A percentile compares a stretch with the other conserved stretches of the same genome.
phyloP scores from a whole-genome alignment of 2,797 vertebrate species.

The Gymnothorax javanicus region DNA sequence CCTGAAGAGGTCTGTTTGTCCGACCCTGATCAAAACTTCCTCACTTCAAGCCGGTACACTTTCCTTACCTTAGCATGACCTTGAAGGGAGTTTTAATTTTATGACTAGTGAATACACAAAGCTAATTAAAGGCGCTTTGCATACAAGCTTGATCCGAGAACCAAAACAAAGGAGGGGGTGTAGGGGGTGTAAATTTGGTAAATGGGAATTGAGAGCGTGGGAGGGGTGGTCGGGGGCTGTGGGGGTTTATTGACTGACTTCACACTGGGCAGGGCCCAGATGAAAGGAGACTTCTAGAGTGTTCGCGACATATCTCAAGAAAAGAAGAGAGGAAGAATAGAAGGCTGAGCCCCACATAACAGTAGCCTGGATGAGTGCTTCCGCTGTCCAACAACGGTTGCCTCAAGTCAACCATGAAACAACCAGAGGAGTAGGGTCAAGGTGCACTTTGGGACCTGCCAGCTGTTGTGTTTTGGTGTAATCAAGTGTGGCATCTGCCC shows the following conservation, averaged over 20 bases:
- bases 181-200: conserved; percentile 18
- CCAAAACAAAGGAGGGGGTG: conserved; percentile 47
- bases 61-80: conserved; percentile 18
- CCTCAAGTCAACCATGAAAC: conserved; percentile 73
- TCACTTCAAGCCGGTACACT: background rate
- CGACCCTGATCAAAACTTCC: background rate
- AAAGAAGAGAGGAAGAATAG: conserved; percentile 48
- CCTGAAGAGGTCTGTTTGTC: background rate
- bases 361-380: conserved; percentile 42
- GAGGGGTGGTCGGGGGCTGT: conserved; percentile 36
- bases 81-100: conserved; percentile 28
- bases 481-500: conserved; percentile 37
- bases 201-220: conserved; percentile 24
- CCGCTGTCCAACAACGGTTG: conserved; percentile 63
- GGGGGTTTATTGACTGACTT: conserved; percentile 65
- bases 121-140: conserved; percentile 46
- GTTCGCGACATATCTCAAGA: conserved; percentile 63
- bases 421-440: conserved; percentile 51
- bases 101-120: conserved; percentile 39
- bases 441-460: conserved; percentile 58
- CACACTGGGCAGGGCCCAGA: conserved; percentile 56
- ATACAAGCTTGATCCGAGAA: conserved; percentile 46
- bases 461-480: conserved; percentile 67
- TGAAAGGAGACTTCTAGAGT: conserved; percentile 61
- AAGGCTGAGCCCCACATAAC: conserved; percentile 44